Base-by-base conservation (phyloP, 2,888 invertebrate species). In the Epirrhoe tristata region DNA sequence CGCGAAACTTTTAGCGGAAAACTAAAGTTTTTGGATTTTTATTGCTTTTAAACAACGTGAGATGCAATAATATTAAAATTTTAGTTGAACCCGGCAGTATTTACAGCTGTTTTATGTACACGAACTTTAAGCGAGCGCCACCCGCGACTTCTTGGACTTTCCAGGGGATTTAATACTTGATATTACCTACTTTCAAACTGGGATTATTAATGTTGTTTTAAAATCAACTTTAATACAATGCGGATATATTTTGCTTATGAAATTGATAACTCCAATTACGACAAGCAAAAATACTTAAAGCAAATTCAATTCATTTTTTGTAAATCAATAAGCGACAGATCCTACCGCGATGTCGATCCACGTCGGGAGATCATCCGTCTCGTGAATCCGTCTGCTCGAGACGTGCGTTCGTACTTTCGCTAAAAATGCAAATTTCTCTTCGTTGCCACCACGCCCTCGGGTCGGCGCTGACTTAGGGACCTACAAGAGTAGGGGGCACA, bases 11-110 rank as follows among this genome's bases (percentile, higher is more conserved):
- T 85, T 82, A 81, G 84, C 84, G 88, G 86, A 85, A 84, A 91
- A 89, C 87, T 88, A 86, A 91, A 79, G 87, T 91, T 91, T 85
- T 85, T 80, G 83, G 86, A 90, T 91, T 92, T 91, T 91, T 92
- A 92, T 92, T 91, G 89, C 92, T 91, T 92, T 87, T 85, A 85
- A 87, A 87, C 87, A 89, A 91, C 92, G 90, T 89, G 91, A 89
- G 87, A 86, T 82, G 87, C 86, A 89, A 89, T 89, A 87, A 86
- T 90, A 88, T 88, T 90, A 88, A 87, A 88, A 87, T 86, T 87
- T 86, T 79, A 84, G 78, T 85, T 75, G 78, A 76, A 77, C 74
- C 74, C 73, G 66, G 69, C 70, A 74, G 66, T 74, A 74, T 74
- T 74, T 73, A 77, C 70, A 71, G 70, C 73, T 77, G 74, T 76